phyloP scores from a whole-genome alignment of 2,113 vertebrate genomes.

The Antechinus flavipes region DNA sequence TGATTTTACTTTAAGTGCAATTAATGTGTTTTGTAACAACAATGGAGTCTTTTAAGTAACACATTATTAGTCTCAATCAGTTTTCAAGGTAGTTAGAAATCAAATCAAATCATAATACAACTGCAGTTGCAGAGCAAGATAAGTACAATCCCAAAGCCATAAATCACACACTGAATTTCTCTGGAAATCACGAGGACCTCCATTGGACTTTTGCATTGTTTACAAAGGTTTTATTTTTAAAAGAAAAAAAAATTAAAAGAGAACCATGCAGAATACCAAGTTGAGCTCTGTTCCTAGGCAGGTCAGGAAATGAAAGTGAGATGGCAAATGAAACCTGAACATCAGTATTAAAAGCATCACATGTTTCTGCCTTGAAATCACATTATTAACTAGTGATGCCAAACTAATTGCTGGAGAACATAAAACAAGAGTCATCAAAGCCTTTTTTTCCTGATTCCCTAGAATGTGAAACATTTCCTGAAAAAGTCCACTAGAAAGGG shows the following conservation, averaged over 20 bases:
- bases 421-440: constrained; percentile 21
- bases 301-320: background rate
- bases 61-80: background rate
- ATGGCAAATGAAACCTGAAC: constrained; percentile 22
- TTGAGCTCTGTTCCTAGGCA: background rate
- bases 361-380: background rate
- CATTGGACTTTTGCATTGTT: constrained; percentile 4
- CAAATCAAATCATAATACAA: constrained; percentile 12
- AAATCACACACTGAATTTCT: background rate
- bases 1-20: background rate
- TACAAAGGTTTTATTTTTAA: constrained; percentile 28
- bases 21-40: background rate
- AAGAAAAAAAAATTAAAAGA: constrained; percentile 3
- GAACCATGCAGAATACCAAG: constrained; percentile 6
- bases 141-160: background rate
- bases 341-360: constrained; percentile 39
- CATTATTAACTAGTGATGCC: background rate
- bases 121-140: background rate
- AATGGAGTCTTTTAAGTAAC: background rate
- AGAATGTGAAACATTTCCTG: constrained; percentile 26
- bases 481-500: constrained; percentile 42
- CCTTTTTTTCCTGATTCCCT: background rate
- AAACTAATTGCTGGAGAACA: constrained; percentile 17
- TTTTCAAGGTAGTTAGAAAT: constrained; percentile 9
- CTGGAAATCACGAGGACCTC: background rate